Evolutionary conservation across 2,888 invertebrate species (phyloP).

Genomic region (Halictus quadricinctus): DNA sequence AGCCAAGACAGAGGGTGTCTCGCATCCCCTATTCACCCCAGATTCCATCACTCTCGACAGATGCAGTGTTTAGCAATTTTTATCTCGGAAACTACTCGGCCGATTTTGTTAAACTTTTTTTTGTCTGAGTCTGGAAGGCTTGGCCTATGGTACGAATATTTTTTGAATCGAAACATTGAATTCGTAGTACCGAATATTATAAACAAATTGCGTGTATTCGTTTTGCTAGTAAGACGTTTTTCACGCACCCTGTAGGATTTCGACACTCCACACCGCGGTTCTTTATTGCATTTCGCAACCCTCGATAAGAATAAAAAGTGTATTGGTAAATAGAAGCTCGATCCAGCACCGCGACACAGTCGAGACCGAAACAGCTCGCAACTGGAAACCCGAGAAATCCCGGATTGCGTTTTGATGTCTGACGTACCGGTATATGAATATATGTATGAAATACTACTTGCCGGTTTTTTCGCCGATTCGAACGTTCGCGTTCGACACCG

Average conservation of each 20-base stretch:
- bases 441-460: slow-evolving; percentile 50
- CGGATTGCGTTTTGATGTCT: slow-evolving; percentile 12
- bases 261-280: neutral
- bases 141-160: neutral
- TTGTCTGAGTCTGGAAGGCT: neutral
- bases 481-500: slow-evolving; percentile 30
- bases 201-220: too few relatives aligned
- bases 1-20: too few relatives aligned
- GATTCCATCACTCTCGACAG: neutral
- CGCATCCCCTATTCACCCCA: neutral
- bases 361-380: slow-evolving; percentile 9
- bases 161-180: neutral
- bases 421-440: slow-evolving; percentile 38
- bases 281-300: neutral
- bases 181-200: too few relatives aligned
- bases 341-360: neutral
- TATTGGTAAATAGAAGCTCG: neutral
- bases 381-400: slow-evolving; percentile 7
- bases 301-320: neutral
- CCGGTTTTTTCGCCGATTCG: slow-evolving; percentile 36
- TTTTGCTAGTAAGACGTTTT: too few relatives aligned
- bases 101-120: neutral
- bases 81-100: neutral
- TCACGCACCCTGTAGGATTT: too few relatives aligned
- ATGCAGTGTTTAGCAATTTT: neutral